Evolutionary conservation across 1,140 invertebrate species (phyloP).

Genomic region (Frieseomelitta varia): DNA sequence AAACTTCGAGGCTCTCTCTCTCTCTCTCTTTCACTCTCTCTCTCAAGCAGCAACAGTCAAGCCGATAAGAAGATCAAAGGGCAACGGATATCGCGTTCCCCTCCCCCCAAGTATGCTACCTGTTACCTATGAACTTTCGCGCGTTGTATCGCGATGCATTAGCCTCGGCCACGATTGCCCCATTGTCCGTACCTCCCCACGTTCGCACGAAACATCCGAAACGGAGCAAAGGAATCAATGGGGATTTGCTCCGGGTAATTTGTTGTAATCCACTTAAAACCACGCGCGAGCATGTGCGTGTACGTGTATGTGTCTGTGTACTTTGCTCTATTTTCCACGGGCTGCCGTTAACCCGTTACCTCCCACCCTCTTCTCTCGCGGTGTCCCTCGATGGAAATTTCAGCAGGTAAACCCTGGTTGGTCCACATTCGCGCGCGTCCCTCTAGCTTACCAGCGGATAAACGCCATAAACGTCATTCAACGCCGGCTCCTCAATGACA

Average conservation of each 20-base stretch:
- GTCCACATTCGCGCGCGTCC: conserved; percentile 44
- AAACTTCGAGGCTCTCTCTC: background rate
- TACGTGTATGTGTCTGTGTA: background rate
- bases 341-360: conserved; percentile 22
- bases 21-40: too few relatives aligned
- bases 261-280: conserved; percentile 1
- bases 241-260: background rate
- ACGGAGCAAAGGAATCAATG: background rate
- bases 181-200: too few relatives aligned
- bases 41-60: background rate
- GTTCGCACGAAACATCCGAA: background rate
- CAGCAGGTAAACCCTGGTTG: conserved; percentile 44
- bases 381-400: background rate
- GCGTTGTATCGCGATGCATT: background rate
- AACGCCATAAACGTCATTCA: conserved; percentile 57
- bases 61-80: background rate
- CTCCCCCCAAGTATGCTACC: background rate
- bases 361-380: background rate
- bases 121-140: background rate
- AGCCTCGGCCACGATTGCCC: background rate
- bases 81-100: background rate
- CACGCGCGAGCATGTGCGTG: too few relatives aligned
- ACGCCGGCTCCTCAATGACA: conserved; percentile 27
- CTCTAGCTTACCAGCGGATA: conserved; percentile 58
- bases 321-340: conserved; percentile 38